Conservation (phyloP, 2,113 vertebrate species). For the Heloderma charlesbogerti region DNA sequence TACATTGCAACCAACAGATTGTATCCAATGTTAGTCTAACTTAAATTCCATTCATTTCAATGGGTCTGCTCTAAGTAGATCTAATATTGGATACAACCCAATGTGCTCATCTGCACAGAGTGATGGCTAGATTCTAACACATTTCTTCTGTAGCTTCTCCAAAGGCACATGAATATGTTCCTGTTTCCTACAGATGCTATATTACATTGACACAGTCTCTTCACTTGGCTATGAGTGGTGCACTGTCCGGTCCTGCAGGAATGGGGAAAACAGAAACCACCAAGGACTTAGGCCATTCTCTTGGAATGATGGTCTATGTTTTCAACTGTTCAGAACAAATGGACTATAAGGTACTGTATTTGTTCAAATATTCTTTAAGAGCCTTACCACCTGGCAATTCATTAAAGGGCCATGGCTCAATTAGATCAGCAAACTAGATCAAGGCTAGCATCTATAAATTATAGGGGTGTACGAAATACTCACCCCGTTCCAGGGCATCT, state of each 20-base stretch:
- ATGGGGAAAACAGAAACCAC: slow-evolving; percentile 81
- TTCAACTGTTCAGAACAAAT: slow-evolving; percentile 87
- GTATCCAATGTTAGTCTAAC: no score
- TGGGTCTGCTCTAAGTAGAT: no score
- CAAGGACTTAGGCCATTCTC: slow-evolving; percentile 78
- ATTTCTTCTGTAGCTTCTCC: neutral
- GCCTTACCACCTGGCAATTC: neutral
- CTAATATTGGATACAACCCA: no score
- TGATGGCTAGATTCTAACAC: neutral
- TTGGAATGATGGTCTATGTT: slow-evolving; percentile 83
- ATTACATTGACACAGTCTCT: slow-evolving; percentile 80
- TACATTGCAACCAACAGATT: neutral
- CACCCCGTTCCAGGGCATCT: no score
- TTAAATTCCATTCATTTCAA: no score
- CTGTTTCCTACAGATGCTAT: slow-evolving; percentile 75
- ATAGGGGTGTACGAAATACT: no score
- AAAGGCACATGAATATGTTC: neutral
- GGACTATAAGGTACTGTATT: slow-evolving; percentile 79
- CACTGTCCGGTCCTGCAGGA: slow-evolving; percentile 76
- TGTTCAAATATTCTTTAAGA: neutral
- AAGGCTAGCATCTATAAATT: neutral
- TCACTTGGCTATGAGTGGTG: slow-evolving; percentile 75
- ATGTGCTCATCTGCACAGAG: neutral
- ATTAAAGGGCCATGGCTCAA: slow-evolving; percentile 5
- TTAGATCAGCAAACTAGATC: neutral